phyloP scores from a whole-genome alignment of 2,888 invertebrate species.

The Chouioia cunea region DNA sequence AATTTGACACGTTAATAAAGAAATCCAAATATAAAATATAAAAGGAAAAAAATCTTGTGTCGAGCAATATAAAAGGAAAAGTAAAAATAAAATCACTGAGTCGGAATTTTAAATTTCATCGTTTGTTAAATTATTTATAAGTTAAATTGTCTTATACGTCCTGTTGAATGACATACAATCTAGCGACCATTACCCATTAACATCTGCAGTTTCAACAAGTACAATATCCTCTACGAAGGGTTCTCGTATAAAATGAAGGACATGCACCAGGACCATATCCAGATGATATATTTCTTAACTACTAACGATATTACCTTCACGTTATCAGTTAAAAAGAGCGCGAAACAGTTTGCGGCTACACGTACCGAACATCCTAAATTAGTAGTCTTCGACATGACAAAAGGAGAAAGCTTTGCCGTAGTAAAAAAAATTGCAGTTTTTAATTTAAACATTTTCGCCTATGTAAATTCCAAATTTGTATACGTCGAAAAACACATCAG shows the following conservation, averaged over 20 bases:
- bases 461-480: conserved; percentile 52
- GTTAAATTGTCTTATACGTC: conserved; percentile 2
- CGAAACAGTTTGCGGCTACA: conserved; percentile 34
- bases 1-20: too few species aligned
- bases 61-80: too few species aligned
- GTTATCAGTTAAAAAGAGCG: not conserved
- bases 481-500: conserved; percentile 53
- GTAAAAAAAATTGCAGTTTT: not conserved
- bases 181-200: conserved; percentile 36
- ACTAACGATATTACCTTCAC: conserved; percentile 17
- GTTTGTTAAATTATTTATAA: not conserved
- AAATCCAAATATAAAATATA: too few species aligned
- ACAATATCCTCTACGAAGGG: conserved; percentile 38
- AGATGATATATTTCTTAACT: conserved; percentile 7
- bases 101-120: not conserved
- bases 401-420: conserved; percentile 3
- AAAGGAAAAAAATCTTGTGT: too few species aligned
- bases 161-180: conserved; percentile 34
- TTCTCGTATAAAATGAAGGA: conserved; percentile 12
- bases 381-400: conserved; percentile 22
- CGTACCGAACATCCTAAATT: conserved; percentile 42
- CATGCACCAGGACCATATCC: not conserved
- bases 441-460: conserved; percentile 46
- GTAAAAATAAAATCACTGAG: not conserved
- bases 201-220: conserved; percentile 29